Base-by-base conservation (phyloP, 2,888 invertebrate species). In the Clistopyga incitator region DNA sequence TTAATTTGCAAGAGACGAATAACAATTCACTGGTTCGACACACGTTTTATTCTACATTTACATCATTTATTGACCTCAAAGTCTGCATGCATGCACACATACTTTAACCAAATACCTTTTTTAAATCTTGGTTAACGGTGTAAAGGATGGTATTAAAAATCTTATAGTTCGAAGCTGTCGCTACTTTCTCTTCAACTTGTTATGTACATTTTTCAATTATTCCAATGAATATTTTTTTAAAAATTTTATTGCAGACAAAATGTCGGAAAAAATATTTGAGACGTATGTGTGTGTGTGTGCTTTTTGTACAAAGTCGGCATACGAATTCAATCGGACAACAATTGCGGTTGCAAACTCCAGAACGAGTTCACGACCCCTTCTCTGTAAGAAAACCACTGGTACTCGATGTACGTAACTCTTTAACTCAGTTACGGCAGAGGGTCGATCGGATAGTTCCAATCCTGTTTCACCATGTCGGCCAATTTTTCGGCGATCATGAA, bases 401-500 rank as follows among this genome's bases (percentile, higher is more conserved):
- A 50, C 25, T n/a, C 29, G 52, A 45, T 70, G 52, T 29, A 20
- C 38, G 25, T 56, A 18, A 54, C 50, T n/a, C 6, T 23, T 10
- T n/a, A n/a, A n/a, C n/a, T 10, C 13, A 38, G n/a, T 78, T 77
- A 84, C 18, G 29, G 52, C 42, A 83, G 45, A 38, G 78, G 76
- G 56, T 81, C 77, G 10, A 61, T 80, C 1, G 47, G 80, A 65
- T 88, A 87, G 20, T 88, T 87, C 95, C 95, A 95, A 78, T 93
- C 93, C 70, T 91, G 89, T 88, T 95, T 96, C 29, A 96, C 94
- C 92, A 95, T 94, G 90, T 95, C 96, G 0, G 96, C 94, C 3
- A 94, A 95, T 89, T 96, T 96, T 92, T 96, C 96, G 0, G 95
- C 96, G 65, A 96, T 95, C 96, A 96, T 96, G 47, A 95, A 95